phyloP scores from a whole-genome alignment of 2,888 invertebrate genomes.

The Crematogaster levior region DNA sequence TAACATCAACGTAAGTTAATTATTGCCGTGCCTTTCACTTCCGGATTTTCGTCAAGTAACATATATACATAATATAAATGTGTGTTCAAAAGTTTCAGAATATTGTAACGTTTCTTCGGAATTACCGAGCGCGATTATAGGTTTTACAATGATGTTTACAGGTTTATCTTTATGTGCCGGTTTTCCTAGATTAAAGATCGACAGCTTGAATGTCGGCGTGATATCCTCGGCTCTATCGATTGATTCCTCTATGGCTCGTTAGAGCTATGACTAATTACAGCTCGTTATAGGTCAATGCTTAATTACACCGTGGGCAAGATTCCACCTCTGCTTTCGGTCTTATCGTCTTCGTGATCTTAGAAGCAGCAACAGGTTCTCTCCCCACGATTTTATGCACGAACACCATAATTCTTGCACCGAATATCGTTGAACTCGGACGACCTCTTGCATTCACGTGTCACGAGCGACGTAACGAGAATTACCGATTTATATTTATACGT shows the following conservation, averaged over 20 bases:
- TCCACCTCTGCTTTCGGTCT: constrained; percentile 78
- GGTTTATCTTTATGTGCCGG: constrained; percentile 1
- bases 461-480: constrained; percentile 61
- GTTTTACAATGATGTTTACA: constrained; percentile 1
- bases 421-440: constrained; percentile 62
- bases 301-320: constrained; percentile 81
- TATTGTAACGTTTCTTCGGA: neutral
- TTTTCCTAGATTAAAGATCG: constrained; percentile 23
- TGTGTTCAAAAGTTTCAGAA: neutral
- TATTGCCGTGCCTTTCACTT: neutral
- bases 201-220: constrained; percentile 62
- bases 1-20: neutral
- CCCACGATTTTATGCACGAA: constrained; percentile 66
- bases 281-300: constrained; percentile 83
- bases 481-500: constrained; percentile 49
- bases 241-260: constrained; percentile 80
- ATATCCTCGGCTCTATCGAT: constrained; percentile 78
- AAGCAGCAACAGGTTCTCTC: constrained; percentile 75
- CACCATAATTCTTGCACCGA: constrained; percentile 69
- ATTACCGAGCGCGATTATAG: neutral
- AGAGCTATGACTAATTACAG: constrained; percentile 83
- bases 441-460: constrained; percentile 57
- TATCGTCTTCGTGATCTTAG: constrained; percentile 80
- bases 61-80: neutral
- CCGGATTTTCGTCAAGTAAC: neutral